Conservation (phyloP, 2,113 vertebrate species). For the Takifugu bimaculatus region DNA sequence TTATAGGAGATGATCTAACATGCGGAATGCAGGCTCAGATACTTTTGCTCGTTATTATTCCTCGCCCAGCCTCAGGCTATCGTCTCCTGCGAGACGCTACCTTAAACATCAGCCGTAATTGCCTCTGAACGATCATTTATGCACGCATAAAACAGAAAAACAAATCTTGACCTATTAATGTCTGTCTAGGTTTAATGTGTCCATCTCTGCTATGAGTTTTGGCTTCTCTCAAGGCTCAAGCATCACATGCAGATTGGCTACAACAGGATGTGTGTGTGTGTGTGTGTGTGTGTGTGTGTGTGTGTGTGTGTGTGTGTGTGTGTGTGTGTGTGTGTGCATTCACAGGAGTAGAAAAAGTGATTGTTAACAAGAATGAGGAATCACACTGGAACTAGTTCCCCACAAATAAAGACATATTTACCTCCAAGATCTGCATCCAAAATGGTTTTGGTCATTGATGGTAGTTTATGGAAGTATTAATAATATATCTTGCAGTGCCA, state of each 20-base stretch:
- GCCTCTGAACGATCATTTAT: slow-evolving; percentile 40
- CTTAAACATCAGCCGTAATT: slow-evolving; percentile 51
- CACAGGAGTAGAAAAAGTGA: too few relatives aligned
- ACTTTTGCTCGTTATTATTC: slow-evolving; percentile 45
- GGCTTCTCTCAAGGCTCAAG: slow-evolving; percentile 19
- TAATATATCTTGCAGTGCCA: too few relatives aligned
- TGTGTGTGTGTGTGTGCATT: too few relatives aligned
- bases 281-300: too few relatives aligned
- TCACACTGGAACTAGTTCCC: too few relatives aligned
- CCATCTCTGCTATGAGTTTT: slow-evolving; percentile 8
- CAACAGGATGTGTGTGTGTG: too few relatives aligned
- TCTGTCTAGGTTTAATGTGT: slow-evolving; percentile 39
- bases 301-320: too few relatives aligned
- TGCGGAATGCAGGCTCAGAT: slow-evolving; percentile 10
- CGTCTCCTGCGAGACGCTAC: slow-evolving; percentile 48
- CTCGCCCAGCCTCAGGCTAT: slow-evolving; percentile 36
- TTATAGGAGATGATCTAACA: slow-evolving; percentile 13
- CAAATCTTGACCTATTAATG: slow-evolving; percentile 61
- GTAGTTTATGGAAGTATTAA: too few relatives aligned
- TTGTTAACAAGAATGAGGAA: too few relatives aligned
- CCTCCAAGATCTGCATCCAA: too few relatives aligned
- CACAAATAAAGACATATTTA: too few relatives aligned
- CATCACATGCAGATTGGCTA: not conserved
- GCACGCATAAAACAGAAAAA: slow-evolving; percentile 29
- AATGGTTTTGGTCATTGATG: too few relatives aligned